These are phyloP conservation scores for Mesoligia furuncula DNA, from an alignment of 2,888 invertebrate genomes.

Conservation along the genomic window DNA sequence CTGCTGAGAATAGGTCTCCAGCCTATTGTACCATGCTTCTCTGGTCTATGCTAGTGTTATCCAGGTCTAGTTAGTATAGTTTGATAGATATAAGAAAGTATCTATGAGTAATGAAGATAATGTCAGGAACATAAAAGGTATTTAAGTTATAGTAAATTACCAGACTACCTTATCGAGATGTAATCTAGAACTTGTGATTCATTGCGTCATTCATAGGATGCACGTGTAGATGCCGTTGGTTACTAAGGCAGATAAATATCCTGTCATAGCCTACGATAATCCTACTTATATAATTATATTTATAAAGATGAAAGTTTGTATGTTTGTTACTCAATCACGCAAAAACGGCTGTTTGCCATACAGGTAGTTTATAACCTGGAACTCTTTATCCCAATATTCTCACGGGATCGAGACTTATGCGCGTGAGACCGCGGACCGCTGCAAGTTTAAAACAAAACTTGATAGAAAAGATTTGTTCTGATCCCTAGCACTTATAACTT, in stretches of 20 bases:
- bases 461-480: not conserved
- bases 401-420: not conserved
- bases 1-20: not conserved
- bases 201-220: constrained; percentile 33
- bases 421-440: not conserved
- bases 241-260: constrained; percentile 25
- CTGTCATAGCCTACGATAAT: not conserved
- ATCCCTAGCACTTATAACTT: not conserved
- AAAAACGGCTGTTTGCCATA: too few species aligned
- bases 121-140: constrained; percentile 26
- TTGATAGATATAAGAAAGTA: not conserved
- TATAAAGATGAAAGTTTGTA: not conserved
- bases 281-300: not conserved
- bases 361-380: too few species aligned
- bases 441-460: not conserved
- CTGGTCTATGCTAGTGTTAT: not conserved
- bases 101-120: constrained; percentile 5
- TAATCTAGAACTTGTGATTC: constrained; percentile 51
- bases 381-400: too few species aligned
- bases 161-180: constrained; percentile 45
- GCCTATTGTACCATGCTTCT: not conserved
- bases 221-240: constrained; percentile 34
- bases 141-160: constrained; percentile 34
- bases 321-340: not conserved
- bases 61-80: not conserved